Evolutionary conservation across 2,888 invertebrate genomes (phyloP).

Genomic region (Strigamia crassipes): DNA sequence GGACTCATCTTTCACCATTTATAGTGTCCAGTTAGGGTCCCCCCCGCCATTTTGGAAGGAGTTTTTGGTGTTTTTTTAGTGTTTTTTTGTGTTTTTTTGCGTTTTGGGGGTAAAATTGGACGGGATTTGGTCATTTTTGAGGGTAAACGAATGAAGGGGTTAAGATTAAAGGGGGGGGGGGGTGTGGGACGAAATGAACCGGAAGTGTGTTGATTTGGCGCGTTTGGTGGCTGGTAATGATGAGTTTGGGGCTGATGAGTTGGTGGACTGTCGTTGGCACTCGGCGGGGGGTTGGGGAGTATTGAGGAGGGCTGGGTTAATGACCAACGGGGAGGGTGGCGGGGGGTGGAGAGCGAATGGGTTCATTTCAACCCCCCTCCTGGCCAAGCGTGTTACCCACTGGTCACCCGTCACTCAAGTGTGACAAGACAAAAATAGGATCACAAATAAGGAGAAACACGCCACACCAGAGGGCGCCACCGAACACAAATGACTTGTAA

Average conservation of each 20-base stretch:
- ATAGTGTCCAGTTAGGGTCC: too few relatives aligned
- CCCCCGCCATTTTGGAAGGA: too few relatives aligned
- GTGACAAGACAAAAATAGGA: conserved; percentile 20
- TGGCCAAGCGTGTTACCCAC: conserved; percentile 22
- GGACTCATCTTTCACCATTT: background rate
- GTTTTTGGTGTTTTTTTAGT: too few relatives aligned
- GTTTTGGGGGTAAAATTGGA: too few relatives aligned
- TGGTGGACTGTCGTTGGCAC: conserved; percentile 25
- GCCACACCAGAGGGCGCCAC: conserved; percentile 12
- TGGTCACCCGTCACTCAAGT: conserved; percentile 30
- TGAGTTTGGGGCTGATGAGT: conserved; percentile 62
- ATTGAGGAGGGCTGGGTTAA: background rate
- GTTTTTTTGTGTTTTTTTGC: background rate
- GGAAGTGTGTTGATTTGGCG: conserved; percentile 82
- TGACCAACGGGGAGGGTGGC: background rate
- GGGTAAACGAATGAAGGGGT: background rate
- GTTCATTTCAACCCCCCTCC: conserved; percentile 29
- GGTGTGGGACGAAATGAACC: background rate
- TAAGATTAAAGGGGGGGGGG: background rate
- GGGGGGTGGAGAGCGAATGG: background rate
- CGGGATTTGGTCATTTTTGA: background rate
- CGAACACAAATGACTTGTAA: background rate
- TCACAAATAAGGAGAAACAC: conserved; percentile 18
- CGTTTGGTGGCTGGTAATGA: conserved; percentile 97
- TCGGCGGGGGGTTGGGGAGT: background rate